These are phyloP conservation scores for Hylaea fasciaria DNA, from an alignment of 2,888 invertebrate species.

Conservation along the genomic window DNA sequence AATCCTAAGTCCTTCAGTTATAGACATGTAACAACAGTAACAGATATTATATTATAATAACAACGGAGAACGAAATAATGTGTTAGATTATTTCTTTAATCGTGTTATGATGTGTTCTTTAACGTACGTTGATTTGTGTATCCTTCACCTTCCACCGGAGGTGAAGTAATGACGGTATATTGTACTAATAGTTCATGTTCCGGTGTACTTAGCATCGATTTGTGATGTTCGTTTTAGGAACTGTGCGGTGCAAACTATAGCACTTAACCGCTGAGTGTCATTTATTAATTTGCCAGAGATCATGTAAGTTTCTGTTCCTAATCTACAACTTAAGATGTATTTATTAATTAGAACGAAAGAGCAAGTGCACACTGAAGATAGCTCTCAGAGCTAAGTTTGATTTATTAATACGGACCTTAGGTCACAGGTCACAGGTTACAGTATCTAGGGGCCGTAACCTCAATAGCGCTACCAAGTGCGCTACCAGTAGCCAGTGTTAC, in stretches of 20 bases:
- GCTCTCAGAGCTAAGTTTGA: too few relatives aligned
- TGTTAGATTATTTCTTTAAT: slow-evolving; percentile 22
- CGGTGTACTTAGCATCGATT: slow-evolving; percentile 28
- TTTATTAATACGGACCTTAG: too few relatives aligned
- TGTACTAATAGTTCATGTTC: slow-evolving; percentile 18
- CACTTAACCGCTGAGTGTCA: too few relatives aligned
- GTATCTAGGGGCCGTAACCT: too few relatives aligned
- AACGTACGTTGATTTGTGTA: slow-evolving; percentile 18
- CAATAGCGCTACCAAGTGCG: too few relatives aligned
- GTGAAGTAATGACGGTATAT: slow-evolving; percentile 16
- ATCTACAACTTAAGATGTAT: too few relatives aligned
- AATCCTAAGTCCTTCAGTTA: background rate
- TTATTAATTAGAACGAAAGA: too few relatives aligned
- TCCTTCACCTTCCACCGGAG: slow-evolving; percentile 28
- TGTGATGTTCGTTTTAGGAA: slow-evolving; percentile 5
- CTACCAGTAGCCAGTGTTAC: too few relatives aligned
- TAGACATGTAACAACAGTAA: slow-evolving; percentile 1
- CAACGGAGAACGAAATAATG: slow-evolving; percentile 2
- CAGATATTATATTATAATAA: slow-evolving; percentile 7
- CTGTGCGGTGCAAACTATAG: background rate
- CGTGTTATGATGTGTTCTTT: slow-evolving; percentile 24
- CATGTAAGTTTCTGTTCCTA: too few relatives aligned
- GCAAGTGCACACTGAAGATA: too few relatives aligned
- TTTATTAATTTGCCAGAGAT: too few relatives aligned
- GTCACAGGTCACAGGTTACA: too few relatives aligned